These are phyloP conservation scores for Scomberomorus guttatus DNA, from an alignment of 2,797 vertebrate genomes.

Conservation along the genomic window DNA sequence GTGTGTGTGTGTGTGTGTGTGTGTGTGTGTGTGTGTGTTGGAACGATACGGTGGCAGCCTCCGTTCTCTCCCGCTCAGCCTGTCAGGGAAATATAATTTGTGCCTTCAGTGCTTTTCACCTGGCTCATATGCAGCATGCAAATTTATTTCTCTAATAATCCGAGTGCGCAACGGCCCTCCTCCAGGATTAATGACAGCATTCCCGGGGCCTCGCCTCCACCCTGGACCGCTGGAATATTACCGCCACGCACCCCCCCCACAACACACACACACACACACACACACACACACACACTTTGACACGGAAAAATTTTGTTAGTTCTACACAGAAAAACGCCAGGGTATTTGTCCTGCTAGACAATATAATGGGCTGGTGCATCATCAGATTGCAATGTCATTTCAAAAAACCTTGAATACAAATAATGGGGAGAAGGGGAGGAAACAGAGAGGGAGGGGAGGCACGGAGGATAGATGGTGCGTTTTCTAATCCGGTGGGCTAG, in stretches of 20 bases:
- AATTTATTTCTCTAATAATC: constrained; percentile 99
- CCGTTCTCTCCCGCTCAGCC: constrained; percentile 74
- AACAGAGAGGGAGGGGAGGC: constrained; percentile 9
- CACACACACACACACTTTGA: constrained; percentile 82
- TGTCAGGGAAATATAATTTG: constrained; percentile 87
- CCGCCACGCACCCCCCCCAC: constrained; percentile 69
- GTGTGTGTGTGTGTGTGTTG: constrained; percentile 56
- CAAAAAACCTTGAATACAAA: constrained; percentile 99
- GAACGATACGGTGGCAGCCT: constrained; percentile 68
- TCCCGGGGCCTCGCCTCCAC: constrained; percentile 91
- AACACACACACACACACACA: constrained; percentile 18
- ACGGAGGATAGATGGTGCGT: constrained; percentile 93
- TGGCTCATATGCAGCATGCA: constrained; percentile 99
- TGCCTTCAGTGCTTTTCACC: constrained; percentile 98
- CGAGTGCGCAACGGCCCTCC: constrained; percentile 95
- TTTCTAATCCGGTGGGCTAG: constrained; percentile 95
- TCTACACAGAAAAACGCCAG: constrained; percentile 98
- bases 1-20: constrained; percentile 32
- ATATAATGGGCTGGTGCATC: constrained; percentile 99
- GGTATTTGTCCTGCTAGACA: constrained; percentile 99
- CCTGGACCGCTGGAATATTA: constrained; percentile 96
- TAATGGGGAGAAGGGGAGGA: constrained; percentile 86
- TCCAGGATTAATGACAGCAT: constrained; percentile 99
- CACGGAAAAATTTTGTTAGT: constrained; percentile 99
- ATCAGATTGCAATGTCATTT: constrained; percentile 99